Conservation (phyloP, 2,113 vertebrate species). For the Aix galericulata region DNA sequence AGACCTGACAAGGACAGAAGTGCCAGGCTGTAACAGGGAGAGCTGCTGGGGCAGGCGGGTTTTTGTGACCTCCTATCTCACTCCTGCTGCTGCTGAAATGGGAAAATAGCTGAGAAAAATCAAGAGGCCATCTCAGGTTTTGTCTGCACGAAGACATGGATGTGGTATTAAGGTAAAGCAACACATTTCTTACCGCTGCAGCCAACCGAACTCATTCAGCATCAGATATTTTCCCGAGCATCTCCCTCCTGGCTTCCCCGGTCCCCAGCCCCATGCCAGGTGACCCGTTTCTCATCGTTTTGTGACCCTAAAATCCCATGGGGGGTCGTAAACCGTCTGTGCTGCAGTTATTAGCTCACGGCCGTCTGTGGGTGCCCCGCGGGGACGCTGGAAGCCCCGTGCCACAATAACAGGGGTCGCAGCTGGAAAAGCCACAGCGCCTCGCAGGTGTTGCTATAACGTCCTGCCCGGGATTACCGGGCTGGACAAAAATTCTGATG, state of each 20-base stretch:
- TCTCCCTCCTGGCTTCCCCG: neutral
- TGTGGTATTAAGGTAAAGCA: neutral
- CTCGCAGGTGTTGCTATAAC: neutral
- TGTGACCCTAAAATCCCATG: neutral
- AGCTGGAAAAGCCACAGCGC: neutral
- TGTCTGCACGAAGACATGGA: neutral
- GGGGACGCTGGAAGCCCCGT: neutral
- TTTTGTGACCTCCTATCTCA: neutral
- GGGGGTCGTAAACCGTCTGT: neutral
- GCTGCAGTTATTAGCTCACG: neutral
- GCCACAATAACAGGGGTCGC: neutral
- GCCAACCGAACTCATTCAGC: neutral
- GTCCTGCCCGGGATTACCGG: neutral
- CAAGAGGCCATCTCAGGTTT: neutral
- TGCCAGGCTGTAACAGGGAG: neutral
- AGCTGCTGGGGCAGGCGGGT: neutral
- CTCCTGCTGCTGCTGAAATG: neutral
- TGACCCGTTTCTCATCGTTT: neutral
- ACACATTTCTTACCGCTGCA: neutral
- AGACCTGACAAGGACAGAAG: neutral
- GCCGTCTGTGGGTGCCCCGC: neutral
- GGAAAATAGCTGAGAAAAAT: neutral
- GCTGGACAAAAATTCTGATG: neutral
- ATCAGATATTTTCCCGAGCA: neutral
- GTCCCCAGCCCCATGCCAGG: fast-evolving